Conservation (phyloP, 2,797 vertebrate species). For the Notolabrus celidotus region DNA sequence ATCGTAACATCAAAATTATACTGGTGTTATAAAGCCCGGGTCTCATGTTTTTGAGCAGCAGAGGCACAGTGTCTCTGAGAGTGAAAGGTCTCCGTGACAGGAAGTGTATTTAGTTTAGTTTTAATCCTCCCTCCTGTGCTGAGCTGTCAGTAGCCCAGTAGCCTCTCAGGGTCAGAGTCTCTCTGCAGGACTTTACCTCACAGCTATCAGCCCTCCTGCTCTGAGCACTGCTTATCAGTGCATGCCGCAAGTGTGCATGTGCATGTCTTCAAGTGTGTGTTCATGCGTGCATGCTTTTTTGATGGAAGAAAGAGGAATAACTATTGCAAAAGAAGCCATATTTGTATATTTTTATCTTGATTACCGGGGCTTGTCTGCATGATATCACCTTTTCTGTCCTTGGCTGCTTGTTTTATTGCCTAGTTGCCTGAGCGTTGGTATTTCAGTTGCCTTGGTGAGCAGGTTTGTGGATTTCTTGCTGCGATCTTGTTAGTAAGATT, state of each 20-base stretch:
- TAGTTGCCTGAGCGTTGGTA: constrained; percentile 48
- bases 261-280: constrained; percentile 31
- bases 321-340: constrained; percentile 19
- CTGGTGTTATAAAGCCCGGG: neutral
- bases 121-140: constrained; percentile 33
- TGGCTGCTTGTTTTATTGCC: neutral
- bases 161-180: constrained; percentile 78
- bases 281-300: constrained; percentile 9
- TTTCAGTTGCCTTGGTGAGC: constrained; percentile 45
- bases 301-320: constrained; percentile 27
- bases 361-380: constrained; percentile 22
- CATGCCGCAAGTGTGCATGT: constrained; percentile 27
- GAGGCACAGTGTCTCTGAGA: neutral
- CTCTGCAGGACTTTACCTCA: constrained; percentile 77
- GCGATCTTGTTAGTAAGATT: constrained; percentile 32
- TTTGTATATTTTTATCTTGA: neutral
- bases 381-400: neutral
- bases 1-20: neutral
- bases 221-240: constrained; percentile 65
- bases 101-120: constrained; percentile 10
- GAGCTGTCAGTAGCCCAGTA: constrained; percentile 60
- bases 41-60: neutral
- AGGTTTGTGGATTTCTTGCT: constrained; percentile 13
- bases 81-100: neutral
- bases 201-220: constrained; percentile 64